Evolutionary conservation across 2,113 vertebrate species (phyloP), one percentile per base, ranked within the genome.

Genomic region (Sinocyclocheilus anophthalmus): DNA sequence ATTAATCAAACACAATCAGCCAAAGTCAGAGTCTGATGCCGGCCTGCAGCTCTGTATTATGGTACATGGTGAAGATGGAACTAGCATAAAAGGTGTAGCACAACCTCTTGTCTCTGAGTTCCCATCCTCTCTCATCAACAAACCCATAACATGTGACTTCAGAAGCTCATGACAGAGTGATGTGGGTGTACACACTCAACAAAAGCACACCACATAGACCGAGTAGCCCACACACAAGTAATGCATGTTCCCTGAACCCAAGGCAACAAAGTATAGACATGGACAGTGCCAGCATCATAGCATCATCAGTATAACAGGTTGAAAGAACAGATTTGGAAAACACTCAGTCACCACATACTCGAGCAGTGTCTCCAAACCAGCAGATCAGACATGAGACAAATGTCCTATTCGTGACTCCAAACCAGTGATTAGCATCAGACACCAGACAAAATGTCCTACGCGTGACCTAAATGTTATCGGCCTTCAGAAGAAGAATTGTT

Each of bases 311-410:
- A 76, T 79, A 83, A 86, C 88, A 89, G 85, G 79, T 89, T 83
- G 88, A 85, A 75, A 75, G 61, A 87, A 85, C 88, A 89, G 88
- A 87, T 73, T 84, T 85, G 80, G 88, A 88, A 85, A 81, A 81
- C 88, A 86, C 85, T 82, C 85, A 5, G 57, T 80, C 87, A 86
- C 81, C 75, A 88, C 16, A 18, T 55, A 55, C 53, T 55, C 63
- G 86, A 45, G 39, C 45, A 85, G 83, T 65, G 80, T 83, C 20
- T 72, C 72, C 88, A 88, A 81, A 76, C 22, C 50, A 50, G 45
- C 69, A 63, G 63, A 83, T 55, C 39, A 81, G 59, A 50, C 37
- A 67, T 13, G 16, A 69, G 42, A 82, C 42, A 87, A 89, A 78
- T 87, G 88, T 89, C 79, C 75, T 1, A 4, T 5, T 4, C 4